Evolutionary conservation across 1,140 invertebrate species (phyloP).

Genomic region (Lerema accius): DNA sequence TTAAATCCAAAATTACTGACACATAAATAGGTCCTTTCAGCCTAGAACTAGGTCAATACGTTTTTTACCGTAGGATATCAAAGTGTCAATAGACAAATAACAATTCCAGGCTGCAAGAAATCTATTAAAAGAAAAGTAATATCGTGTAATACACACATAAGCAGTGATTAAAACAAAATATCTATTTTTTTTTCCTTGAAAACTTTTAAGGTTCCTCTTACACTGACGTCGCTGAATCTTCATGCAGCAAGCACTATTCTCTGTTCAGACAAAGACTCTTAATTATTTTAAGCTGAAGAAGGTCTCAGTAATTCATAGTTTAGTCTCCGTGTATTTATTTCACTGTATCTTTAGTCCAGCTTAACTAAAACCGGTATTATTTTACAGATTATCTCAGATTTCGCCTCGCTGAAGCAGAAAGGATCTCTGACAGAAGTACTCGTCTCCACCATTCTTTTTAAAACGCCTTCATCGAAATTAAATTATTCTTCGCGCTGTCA

Average conservation of each 20-base stretch:
- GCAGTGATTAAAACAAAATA: no score
- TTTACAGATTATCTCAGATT: constrained; percentile 65
- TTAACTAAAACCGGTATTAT: constrained; percentile 65
- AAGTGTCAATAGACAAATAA: no score
- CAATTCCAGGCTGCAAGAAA: no score
- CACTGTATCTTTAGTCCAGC: constrained; percentile 64
- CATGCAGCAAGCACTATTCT: constrained; percentile 47
- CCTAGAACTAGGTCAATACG: no score
- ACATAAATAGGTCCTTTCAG: no score
- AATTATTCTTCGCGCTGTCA: constrained; percentile 59
- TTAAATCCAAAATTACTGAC: no score
- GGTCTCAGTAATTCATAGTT: constrained; percentile 70
- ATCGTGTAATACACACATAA: no score
- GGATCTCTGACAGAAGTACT: constrained; percentile 53
- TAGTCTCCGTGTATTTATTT: constrained; percentile 65
- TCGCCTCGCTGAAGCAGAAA: constrained; percentile 57
- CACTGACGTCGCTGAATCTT: constrained; percentile 44
- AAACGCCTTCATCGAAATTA: constrained; percentile 64
- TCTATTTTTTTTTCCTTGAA: no score
- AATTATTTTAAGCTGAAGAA: constrained; percentile 76
- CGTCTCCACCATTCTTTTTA: constrained; percentile 60
- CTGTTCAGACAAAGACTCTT: constrained; percentile 71
- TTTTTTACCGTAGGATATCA: no score
- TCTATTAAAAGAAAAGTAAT: no score
- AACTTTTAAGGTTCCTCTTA: constrained; percentile 5